phyloP scores from a whole-genome alignment of 2,797 vertebrate species.

The Spatula clypeata region DNA sequence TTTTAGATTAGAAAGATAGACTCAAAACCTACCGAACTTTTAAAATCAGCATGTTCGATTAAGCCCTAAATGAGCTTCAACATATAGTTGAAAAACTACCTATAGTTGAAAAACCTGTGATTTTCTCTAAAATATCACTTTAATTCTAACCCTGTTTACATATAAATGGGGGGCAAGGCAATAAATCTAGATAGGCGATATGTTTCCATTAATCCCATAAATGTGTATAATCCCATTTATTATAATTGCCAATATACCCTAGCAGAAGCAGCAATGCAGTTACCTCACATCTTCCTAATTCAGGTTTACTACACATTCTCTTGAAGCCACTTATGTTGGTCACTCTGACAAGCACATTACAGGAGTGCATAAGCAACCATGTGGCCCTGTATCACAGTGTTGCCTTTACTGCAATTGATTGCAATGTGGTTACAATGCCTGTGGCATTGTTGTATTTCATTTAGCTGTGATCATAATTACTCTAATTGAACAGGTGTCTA shows the following conservation, averaged over 20 bases:
- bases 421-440: too few relatives aligned
- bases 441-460: background rate
- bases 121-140: background rate
- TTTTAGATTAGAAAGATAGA: background rate
- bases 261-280: background rate
- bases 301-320: background rate
- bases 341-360: rapidly evolving
- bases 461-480: background rate
- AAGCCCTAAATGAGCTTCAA: background rate
- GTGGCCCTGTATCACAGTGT: background rate
- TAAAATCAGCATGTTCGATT: background rate
- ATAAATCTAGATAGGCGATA: background rate
- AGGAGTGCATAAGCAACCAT: rapidly evolving
- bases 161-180: background rate
- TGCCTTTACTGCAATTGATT: background rate
- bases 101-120: background rate
- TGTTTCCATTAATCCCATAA: background rate
- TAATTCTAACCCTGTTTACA: background rate
- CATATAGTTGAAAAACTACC: background rate
- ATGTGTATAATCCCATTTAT: background rate
- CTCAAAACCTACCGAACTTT: background rate
- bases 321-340: background rate
- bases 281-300: background rate
- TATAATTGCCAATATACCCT: background rate
- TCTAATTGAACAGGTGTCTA: background rate